These are phyloP conservation scores for Pollimyrus isidori DNA, from an alignment of 2,113 vertebrate genomes.

Conservation along the genomic window DNA sequence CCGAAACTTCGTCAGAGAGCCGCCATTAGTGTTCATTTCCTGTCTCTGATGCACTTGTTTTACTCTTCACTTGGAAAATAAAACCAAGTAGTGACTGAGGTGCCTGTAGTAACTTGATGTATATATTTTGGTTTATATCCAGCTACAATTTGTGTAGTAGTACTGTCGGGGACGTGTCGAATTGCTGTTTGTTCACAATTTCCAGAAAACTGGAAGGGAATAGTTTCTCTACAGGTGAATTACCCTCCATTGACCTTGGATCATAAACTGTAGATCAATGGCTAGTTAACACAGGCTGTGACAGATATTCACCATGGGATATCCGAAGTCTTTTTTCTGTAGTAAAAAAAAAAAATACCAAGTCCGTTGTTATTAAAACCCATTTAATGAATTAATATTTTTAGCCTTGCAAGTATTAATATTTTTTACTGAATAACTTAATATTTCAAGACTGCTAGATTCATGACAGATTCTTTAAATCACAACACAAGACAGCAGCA, in stretches of 20 bases:
- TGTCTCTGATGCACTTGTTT: background rate
- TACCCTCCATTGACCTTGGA: background rate
- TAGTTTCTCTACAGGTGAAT: background rate
- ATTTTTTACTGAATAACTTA: background rate
- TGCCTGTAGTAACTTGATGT: background rate
- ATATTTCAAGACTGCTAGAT: background rate
- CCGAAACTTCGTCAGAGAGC: background rate
- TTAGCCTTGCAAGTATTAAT: background rate
- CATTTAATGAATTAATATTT: background rate
- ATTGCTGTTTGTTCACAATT: background rate
- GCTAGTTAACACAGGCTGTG: background rate
- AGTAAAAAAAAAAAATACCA: background rate
- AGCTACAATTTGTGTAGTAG: background rate
- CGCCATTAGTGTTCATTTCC: background rate
- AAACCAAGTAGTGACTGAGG: background rate
- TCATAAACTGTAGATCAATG: background rate
- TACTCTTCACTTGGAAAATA: background rate
- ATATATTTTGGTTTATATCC: background rate
- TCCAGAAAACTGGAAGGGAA: background rate
- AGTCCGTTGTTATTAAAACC: background rate
- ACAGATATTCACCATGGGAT: background rate
- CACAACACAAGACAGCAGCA: background rate
- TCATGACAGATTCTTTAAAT: background rate
- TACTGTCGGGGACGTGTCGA: background rate
- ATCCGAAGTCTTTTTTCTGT: background rate